Percentiles rank a stretch among this genome's conserved stretches.
These are phyloP conservation scores for Anguilla obscura DNA, from an alignment of 2,797 vertebrate genomes.

Conservation along the genomic window DNA sequence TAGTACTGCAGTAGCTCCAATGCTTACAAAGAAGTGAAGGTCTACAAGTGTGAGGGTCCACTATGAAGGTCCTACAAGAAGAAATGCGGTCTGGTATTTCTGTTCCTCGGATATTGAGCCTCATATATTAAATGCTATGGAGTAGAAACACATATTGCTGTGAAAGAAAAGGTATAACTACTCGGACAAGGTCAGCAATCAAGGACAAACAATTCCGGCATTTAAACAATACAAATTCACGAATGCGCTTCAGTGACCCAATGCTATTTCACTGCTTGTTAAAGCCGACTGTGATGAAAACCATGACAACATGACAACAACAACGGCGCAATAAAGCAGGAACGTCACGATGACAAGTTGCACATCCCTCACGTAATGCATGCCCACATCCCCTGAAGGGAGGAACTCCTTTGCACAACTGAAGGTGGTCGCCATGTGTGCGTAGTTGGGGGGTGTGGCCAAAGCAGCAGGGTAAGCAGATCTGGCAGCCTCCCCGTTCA, in stretches of 20 bases:
- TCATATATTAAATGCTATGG: not conserved
- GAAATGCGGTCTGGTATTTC: not conserved
- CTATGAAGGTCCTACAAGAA: constrained; percentile 41
- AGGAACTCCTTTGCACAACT: constrained; percentile 25
- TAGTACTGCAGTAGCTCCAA: not conserved
- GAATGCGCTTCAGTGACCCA: not conserved
- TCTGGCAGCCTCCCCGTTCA: constrained; percentile 7
- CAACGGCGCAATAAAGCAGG: not conserved
- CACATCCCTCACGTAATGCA: constrained; percentile 27
- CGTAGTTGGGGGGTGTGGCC: not conserved
- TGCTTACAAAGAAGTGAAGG: not conserved
- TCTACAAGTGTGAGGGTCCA: constrained; percentile 26
- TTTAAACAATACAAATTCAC: constrained; percentile 21
- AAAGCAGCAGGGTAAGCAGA: not conserved
- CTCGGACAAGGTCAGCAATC: constrained; percentile 1
- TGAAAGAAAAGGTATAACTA: constrained; percentile 2
- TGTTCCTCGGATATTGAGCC: not conserved
- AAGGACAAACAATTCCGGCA: constrained; percentile 27
- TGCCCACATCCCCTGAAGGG: not conserved
- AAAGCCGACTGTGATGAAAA: not conserved
- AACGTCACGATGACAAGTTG: constrained; percentile 21
- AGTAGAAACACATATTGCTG: not conserved
- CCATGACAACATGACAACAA: not conserved
- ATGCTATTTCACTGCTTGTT: not conserved
- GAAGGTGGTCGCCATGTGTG: constrained; percentile 1